Percentiles rank a stretch among this genome's conserved stretches.
These are phyloP conservation scores for Bradypus variegatus DNA, from an alignment of 2,797 vertebrate species.

Conservation along the genomic window DNA sequence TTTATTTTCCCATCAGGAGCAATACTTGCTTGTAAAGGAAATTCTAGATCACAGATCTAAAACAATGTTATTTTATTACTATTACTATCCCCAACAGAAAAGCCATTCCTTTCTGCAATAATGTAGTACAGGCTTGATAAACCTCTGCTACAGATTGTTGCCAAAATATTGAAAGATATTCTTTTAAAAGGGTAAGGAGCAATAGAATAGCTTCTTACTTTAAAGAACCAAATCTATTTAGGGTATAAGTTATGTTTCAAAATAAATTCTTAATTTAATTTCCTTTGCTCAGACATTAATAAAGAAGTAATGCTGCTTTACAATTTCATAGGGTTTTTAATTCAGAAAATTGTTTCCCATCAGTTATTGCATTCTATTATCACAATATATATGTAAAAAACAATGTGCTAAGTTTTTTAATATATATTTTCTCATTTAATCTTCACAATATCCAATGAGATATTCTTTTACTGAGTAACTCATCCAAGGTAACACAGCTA, in stretches of 20 bases:
- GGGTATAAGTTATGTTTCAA: background rate
- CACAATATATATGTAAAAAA: background rate
- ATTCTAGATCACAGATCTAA: conserved; percentile 27
- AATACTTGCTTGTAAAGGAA: conserved; percentile 48
- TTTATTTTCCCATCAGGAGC: conserved; percentile 54
- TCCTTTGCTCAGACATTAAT: conserved; percentile 14
- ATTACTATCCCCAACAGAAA: conserved; percentile 47
- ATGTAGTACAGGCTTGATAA: conserved; percentile 18
- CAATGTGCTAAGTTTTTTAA: conserved; percentile 11
- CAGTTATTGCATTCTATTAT: background rate
- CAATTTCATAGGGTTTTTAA: conserved; percentile 38
- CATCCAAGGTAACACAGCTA: conserved; percentile 20
- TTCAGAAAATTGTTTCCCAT: conserved; percentile 4
- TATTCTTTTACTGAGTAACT: conserved; percentile 31
- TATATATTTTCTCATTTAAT: background rate
- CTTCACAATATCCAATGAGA: background rate
- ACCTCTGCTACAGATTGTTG: background rate
- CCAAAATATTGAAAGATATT: background rate
- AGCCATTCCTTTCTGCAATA: conserved; percentile 28
- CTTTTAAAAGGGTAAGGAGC: background rate
- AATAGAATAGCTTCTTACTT: background rate
- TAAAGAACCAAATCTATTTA: background rate
- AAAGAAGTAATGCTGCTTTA: conserved; percentile 18
- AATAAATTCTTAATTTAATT: conserved; percentile 27
- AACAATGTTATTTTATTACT: conserved; percentile 41